Base-by-base conservation (phyloP, 2,113 vertebrate genomes). In the Cochlearius cochlearius region DNA sequence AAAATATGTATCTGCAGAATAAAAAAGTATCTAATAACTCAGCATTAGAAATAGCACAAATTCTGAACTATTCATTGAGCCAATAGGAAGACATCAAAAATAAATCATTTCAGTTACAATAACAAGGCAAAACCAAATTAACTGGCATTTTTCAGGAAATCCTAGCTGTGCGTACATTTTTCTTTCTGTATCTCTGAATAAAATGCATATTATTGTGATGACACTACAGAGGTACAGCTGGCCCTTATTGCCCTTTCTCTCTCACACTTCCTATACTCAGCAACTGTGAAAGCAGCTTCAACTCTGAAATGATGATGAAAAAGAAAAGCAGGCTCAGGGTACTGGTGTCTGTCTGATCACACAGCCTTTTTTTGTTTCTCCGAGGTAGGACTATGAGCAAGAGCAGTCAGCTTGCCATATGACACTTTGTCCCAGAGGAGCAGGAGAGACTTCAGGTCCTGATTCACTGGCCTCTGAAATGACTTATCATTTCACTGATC, bases 341-440 rank as follows among this genome's bases (percentile, higher is more conserved):
- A 64, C 62, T 34, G 38, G 27, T 16, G 39, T 94, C 80, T 16
- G 39, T 94, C 80, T 92, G 60, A 92, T 78, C 88, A 81, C 49
- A 62, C 1, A 67, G 18, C 26, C 25, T 71, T 74, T 84, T n/a
- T 68, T 89, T 38, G 26, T 59, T 59, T 74, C 39, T 66, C 60
- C 0, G 0, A 82, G 83, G 49, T 43, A 94, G 45, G 45, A 13
- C 49, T 67, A 15, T 45, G 25, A 87, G 86, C 63, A 86, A 58
- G n/a, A 60, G 36, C 34, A 87, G 64, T 52, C 88, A 92, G 81
- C 60, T 56, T 92, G 80, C 92, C 92, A 95, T 96, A 92, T 97
- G 91, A 60, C n/a, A n/a, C 32, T 82, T 78, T 67, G 45, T 84
- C 88, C 84, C 62, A n/a, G 18, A 59, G 78, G 93, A 91, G 49